These are phyloP conservation scores for Drosophila navojoa DNA, from an alignment of 1,140 invertebrate species.

Conservation along the genomic window DNA sequence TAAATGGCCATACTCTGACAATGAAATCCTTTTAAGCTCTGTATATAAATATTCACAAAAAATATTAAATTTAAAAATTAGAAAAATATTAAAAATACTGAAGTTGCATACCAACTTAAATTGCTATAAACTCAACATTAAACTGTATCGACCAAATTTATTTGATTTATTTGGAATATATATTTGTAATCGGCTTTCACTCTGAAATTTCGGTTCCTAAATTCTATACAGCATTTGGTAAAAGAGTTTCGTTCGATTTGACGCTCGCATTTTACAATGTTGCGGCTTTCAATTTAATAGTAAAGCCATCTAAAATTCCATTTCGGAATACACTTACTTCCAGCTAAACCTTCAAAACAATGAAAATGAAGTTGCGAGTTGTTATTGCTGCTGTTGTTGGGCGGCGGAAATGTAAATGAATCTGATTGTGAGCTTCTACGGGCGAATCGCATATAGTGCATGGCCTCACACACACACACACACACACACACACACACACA, in stretches of 20 bases:
- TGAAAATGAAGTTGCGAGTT: conserved; percentile 29
- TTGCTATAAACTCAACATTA: too few relatives aligned
- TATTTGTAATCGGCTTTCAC: too few relatives aligned
- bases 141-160: too few relatives aligned
- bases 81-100: too few relatives aligned
- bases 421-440: conserved; percentile 54
- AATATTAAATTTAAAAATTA: too few relatives aligned
- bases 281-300: conserved; percentile 32
- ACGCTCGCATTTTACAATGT: conserved; percentile 33
- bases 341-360: conserved; percentile 39
- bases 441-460: conserved; percentile 38
- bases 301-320: conserved; percentile 38
- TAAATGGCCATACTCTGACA: too few relatives aligned
- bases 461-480: conserved; percentile 4
- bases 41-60: too few relatives aligned
- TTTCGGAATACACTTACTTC: conserved; percentile 24
- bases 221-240: not conserved
- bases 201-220: not conserved
- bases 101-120: too few relatives aligned
- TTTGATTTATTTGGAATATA: too few relatives aligned
- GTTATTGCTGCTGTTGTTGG: conserved; percentile 39
- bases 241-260: conserved; percentile 12
- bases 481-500: conserved; percentile 1
- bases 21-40: too few relatives aligned
- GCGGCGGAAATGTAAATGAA: conserved; percentile 63